Percentiles rank a stretch among this genome's conserved stretches.
Evolutionary conservation across 2,888 invertebrate genomes (phyloP).

Genomic region (Gymnoscelis rufifasciata): DNA sequence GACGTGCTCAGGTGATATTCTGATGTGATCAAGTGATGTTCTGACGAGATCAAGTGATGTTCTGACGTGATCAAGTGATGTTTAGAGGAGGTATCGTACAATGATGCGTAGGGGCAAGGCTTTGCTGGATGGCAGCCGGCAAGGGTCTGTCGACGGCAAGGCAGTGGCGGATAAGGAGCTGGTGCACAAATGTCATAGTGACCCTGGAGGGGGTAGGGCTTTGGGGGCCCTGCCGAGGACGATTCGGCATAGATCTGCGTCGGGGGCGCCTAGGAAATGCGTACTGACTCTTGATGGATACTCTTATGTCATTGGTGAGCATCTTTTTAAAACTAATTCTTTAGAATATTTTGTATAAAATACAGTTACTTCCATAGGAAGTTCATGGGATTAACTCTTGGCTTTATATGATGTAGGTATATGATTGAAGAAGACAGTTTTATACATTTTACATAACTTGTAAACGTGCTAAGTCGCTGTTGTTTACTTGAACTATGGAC

Average conservation of each 20-base stretch:
- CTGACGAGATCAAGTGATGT: constrained; percentile 27
- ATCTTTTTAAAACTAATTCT: not conserved
- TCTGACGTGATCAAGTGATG: constrained; percentile 5
- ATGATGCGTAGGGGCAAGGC: constrained; percentile 73
- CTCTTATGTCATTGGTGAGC: constrained; percentile 92
- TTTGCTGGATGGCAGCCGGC: constrained; percentile 69
- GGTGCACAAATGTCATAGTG: constrained; percentile 84
- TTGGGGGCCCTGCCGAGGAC: constrained; percentile 59
- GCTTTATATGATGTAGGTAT: too few relatives aligned
- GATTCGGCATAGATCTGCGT: constrained; percentile 66
- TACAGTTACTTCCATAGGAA: too few relatives aligned
- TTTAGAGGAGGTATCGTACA: constrained; percentile 65
- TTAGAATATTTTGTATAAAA: too few relatives aligned
- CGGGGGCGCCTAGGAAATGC: constrained; percentile 85
- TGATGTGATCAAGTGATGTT: constrained; percentile 31
- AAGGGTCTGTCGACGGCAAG: constrained; percentile 70
- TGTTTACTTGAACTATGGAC: too few relatives aligned
- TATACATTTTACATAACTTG: too few relatives aligned
- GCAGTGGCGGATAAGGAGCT: constrained; percentile 78
- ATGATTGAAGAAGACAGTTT: too few relatives aligned
- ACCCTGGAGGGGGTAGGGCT: constrained; percentile 79
- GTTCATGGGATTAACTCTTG: too few relatives aligned
- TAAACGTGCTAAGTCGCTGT: too few relatives aligned
- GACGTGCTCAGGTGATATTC: not conserved
- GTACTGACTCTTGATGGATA: constrained; percentile 91